phyloP scores from a whole-genome alignment of 2,888 invertebrate genomes.

The Rhogogaster chlorosoma region DNA sequence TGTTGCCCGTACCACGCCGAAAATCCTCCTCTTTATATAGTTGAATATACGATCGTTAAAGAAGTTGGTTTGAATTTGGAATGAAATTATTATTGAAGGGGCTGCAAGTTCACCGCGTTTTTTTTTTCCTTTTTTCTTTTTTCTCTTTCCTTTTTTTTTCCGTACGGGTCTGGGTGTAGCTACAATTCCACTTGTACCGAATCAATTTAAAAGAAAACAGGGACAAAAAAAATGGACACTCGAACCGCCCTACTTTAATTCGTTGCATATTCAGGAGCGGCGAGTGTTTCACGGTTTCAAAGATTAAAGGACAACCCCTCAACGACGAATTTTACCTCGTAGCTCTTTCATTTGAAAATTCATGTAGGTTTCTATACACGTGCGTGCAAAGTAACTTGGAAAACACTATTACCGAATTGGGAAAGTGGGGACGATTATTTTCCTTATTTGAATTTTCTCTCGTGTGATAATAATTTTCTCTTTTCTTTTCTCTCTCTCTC shows the following conservation, averaged over 20 bases:
- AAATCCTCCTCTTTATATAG: background rate
- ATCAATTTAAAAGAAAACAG: conserved; percentile 16
- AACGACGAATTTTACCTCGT: background rate
- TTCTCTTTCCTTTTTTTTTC: too few relatives aligned
- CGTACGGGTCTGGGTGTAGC: background rate
- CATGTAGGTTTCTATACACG: background rate
- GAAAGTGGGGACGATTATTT: background rate
- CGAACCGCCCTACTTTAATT: conserved; percentile 22
- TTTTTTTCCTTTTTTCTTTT: too few relatives aligned
- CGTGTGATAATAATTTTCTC: background rate
- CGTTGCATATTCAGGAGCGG: conserved; percentile 46
- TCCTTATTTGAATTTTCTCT: background rate
- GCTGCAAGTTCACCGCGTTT: background rate
- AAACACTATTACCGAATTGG: background rate
- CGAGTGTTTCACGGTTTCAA: conserved; percentile 30
- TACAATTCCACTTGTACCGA: background rate
- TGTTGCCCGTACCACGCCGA: background rate
- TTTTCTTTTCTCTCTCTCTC: background rate
- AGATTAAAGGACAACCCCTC: conserved; percentile 22
- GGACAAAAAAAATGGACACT: conserved; percentile 18
- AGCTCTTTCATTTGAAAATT: background rate
- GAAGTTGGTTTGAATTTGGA: conserved; percentile 3
- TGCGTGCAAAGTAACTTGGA: background rate
- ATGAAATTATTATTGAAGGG: background rate
- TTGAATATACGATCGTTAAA: background rate